Evolutionary conservation across 2,113 vertebrate genomes (phyloP), one percentile per base, ranked within the genome.

Genomic region (Corythaeola cristata): DNA sequence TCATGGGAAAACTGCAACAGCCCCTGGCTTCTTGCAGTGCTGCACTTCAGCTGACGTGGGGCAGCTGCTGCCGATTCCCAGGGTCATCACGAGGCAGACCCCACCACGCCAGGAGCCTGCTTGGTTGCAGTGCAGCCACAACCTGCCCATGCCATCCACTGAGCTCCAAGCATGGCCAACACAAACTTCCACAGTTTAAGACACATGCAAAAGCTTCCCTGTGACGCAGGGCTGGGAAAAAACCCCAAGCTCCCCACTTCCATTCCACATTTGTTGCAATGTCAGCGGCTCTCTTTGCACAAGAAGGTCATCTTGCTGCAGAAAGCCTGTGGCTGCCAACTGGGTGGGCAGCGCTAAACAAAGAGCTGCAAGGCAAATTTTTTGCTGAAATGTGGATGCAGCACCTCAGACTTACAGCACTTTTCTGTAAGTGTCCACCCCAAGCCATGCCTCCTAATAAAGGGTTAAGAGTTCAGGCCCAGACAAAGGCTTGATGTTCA

Each of bases 31-130:
- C 50, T 10, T 19, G n/a, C 33, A 81, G 55, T 17, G 68, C 8
- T 84, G 74, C 50, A 24, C 50, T 44, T 64, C 79, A 41, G 33
- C 23, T 72, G 45, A 33, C 17, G 47, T 6, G 12, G 32, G 35
- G 41, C 55, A 82, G 52, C 32, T 85, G 50, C 41, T 67, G 66
- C 63, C 2, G 0, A 53, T 53, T 35, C 23, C 62, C 50, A 76
- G 20, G 20, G 53, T 8, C 39, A 58, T 32, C 63, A 33, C 1
- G 3, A 80, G 15, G 44, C 50, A 89, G 41, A 81, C 9, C 19
- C 11, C 0, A 0, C 35, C 0, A 1, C 37, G 44, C 41, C 62
- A 75, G 67, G 11, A 68, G 39, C n/a, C 66, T 26, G 4, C 45
- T 7, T 35, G 52, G 47, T 24, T 72, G 37, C 41, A 45, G 23